Percentiles rank a stretch among this genome's conserved stretches.
These are phyloP conservation scores for Ennomos quercinarius DNA, from an alignment of 2,888 invertebrate genomes.

Conservation along the genomic window DNA sequence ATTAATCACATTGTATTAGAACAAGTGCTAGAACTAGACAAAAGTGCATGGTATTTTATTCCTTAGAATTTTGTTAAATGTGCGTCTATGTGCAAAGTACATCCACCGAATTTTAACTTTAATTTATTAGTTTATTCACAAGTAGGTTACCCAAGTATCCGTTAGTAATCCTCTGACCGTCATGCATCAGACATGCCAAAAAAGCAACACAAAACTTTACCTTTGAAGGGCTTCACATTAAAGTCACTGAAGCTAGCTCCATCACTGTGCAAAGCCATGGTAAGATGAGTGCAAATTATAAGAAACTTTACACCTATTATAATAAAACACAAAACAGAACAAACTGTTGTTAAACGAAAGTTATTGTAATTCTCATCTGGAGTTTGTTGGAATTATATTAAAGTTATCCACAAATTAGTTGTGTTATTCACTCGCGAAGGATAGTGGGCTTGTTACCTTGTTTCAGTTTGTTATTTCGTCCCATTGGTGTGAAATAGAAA, in stretches of 20 bases:
- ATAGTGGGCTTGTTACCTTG: constrained; percentile 42
- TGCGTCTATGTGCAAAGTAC: constrained; percentile 37
- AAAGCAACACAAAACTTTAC: constrained; percentile 82
- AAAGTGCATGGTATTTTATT: constrained; percentile 76
- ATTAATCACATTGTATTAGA: constrained; percentile 9
- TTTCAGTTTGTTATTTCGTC: constrained; percentile 47
- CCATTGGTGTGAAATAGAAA: constrained; percentile 43
- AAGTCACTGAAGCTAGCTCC: constrained; percentile 75
- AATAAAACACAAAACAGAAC: constrained; percentile 49
- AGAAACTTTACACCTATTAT: constrained; percentile 54
- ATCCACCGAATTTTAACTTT: constrained; percentile 30
- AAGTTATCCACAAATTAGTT: constrained; percentile 61
- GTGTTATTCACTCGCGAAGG: constrained; percentile 53
- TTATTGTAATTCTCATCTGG: constrained; percentile 35
- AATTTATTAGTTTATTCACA: constrained; percentile 11
- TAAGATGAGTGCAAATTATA: constrained; percentile 70
- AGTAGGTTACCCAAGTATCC: constrained; percentile 40
- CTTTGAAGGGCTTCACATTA: constrained; percentile 71
- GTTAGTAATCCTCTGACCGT: constrained; percentile 49
- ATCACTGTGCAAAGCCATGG: constrained; percentile 80
- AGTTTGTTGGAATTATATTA: constrained; percentile 35
- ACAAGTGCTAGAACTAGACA: constrained; percentile 15
- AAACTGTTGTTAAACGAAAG: constrained; percentile 39
- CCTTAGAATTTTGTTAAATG: constrained; percentile 39
- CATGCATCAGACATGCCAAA: constrained; percentile 72